Base-by-base conservation (phyloP, 2,888 invertebrate species). In the Chesias legatella region DNA sequence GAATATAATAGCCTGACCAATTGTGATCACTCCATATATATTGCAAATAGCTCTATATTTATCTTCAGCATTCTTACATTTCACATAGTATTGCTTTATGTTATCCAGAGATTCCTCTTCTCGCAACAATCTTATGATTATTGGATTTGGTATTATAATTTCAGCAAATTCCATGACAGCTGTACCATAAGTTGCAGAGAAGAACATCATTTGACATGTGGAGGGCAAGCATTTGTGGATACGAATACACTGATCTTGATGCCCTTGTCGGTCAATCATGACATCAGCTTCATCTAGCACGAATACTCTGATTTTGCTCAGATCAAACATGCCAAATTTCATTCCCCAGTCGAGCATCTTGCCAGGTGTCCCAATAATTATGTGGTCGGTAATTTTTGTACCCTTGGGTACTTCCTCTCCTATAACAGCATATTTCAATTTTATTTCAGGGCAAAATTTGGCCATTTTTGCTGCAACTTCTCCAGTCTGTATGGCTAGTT, bases 241-340 rank as follows among this genome's bases (percentile, higher is more conserved):
- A 40, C 96, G 91, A 57, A 98, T 95, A 60, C 98, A 98, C 69
- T 98, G 97, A 77, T 99, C 98, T 73, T 97, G 97, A 82, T 99
- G 98, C 1, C 99, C 99, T 83, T 99, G 98, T 10, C 97, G 95
- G 9, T 96, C 96, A 61, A 99, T 99, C 99, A 99, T 99, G 0
- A 99, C 97, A 89, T 99, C 99, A 3, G 99, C 99, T 85, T 99
- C 99, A 78, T 99, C 99, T 56, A 99, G 84, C 7, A 99, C 98
- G 88, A 99, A 98, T n/a, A 98, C 98, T 36, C 89, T 90, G 36
- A 99, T 94, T 80, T 96, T 94, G 49, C 89, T 91, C 50, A 97
- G 88, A 78, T 98, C 97, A 74, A 99, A 95, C 69, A 94, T 93
- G 53, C 90, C 91, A 76, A 93, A 95, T 73, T 97, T 97, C 0